Evolutionary conservation across 2,888 invertebrate genomes (phyloP).

Genomic region (Stenodema calcarata): DNA sequence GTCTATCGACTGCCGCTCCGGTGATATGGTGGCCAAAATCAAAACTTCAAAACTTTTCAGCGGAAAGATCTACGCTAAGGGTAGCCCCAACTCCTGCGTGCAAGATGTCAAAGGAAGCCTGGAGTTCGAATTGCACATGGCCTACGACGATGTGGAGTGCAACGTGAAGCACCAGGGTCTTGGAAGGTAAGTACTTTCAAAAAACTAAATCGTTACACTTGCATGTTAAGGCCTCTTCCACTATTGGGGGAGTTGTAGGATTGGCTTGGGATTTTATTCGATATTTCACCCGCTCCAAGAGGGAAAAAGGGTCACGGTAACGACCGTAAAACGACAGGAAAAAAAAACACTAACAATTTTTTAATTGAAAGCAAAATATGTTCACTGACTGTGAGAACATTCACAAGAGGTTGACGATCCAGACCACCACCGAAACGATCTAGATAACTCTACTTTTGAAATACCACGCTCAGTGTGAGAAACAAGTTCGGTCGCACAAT

Average conservation of each 20-base stretch:
- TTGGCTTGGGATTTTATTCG: no score
- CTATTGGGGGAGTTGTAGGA: no score
- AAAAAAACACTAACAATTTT: background rate
- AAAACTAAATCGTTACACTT: no score
- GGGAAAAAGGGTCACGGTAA: background rate
- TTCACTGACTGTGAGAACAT: conserved; percentile 26
- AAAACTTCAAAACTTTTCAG: conserved; percentile 91
- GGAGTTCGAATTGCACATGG: conserved; percentile 91
- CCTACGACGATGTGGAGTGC: conserved; percentile 90
- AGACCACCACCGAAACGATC: background rate
- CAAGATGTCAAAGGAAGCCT: conserved; percentile 85
- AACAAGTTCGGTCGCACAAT: background rate
- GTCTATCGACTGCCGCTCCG: conserved; percentile 88
- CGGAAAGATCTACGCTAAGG: conserved; percentile 94
- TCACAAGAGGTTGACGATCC: conserved; percentile 26
- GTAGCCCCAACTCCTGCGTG: conserved; percentile 90
- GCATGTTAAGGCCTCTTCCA: no score
- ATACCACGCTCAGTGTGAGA: background rate
- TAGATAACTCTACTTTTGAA: background rate
- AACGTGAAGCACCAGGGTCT: conserved; percentile 85
- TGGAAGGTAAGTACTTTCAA: background rate
- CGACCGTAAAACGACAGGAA: background rate
- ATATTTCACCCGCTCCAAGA: no score
- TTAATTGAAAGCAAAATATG: background rate
- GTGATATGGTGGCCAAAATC: conserved; percentile 91